Base-by-base conservation (phyloP, 2,888 invertebrate species). In the Drosophila fulvimacula region DNA sequence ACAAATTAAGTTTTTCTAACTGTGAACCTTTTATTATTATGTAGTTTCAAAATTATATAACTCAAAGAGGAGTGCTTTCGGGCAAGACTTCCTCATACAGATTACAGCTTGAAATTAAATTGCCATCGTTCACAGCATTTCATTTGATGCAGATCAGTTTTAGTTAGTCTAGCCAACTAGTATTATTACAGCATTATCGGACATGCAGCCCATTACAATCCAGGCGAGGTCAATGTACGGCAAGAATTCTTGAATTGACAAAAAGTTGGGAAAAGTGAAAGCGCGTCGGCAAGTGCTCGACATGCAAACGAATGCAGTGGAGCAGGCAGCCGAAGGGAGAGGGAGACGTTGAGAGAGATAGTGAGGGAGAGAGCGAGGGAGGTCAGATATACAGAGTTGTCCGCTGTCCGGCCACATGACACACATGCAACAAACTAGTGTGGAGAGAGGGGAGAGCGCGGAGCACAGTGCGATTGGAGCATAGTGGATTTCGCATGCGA, bases 261-360 rank as follows among this genome's bases (percentile, higher is more conserved):
- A 70, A 66, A 68, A 66, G 63, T 49, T 53, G 55, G 48, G 55
- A 69, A 82, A 84, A 84, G 83, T 88, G 83, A 88, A 84, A 84
- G 88, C 83, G 67, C 30, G 11, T 9, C 60, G 24, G 51, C 73
- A 66, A 86, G 76, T 69, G 76, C 77, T 63, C 66, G 66, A 76
- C 83, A 88, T 88, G 83, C 83, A 67, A 88, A 44, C 81, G 58
- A 68, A 78, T 72, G 78, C 83, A 84, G 51, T 84, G 78, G 76
- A 88, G 81, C 83, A 67, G 56, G 49, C 46, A 64, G 13, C 11
- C 30, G 51, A 30, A 15, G 30, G 10, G 61, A 19, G 52, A 13
- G 27, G 0, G 56, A n/a, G 42, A 13, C n/a, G n/a, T n/a, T n/a
- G 53, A 38, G 38, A 24, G 34, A 24, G 38, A n/a, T n/a, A n/a